Conservation (phyloP, 2,888 invertebrate species). For the Phaedon cochleariae region DNA sequence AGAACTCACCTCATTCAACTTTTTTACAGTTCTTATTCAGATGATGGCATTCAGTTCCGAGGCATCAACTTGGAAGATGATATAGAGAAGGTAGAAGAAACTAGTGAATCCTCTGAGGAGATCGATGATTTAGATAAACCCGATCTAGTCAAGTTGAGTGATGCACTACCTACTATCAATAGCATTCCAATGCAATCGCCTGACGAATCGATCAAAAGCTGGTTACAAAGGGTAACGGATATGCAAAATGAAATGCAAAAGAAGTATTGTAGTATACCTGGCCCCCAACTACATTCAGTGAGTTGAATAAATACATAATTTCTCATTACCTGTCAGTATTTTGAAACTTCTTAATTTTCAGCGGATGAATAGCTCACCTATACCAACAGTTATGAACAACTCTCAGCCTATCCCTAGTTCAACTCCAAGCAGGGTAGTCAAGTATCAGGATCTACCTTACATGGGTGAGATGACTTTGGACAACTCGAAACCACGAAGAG, state of each 20-base stretch:
- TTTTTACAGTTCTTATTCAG: constrained; percentile 9
- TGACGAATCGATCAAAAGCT: constrained; percentile 75
- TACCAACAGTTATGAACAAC: constrained; percentile 8
- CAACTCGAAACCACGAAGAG: constrained; percentile 85
- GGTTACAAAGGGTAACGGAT: constrained; percentile 79
- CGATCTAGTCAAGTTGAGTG: constrained; percentile 24
- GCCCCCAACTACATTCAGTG: not conserved
- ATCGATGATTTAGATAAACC: constrained; percentile 39
- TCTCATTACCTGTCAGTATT: too few species aligned
- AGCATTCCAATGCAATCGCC: constrained; percentile 61
- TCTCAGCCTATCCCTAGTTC: constrained; percentile 16
- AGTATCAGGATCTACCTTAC: constrained; percentile 86
- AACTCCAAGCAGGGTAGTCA: constrained; percentile 65
- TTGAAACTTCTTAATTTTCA: constrained; percentile 18
- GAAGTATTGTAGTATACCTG: constrained; percentile 47
- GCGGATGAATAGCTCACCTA: constrained; percentile 18
- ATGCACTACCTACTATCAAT: constrained; percentile 37
- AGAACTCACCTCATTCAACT: not conserved
- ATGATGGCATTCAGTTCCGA: constrained; percentile 38
- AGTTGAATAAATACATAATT: not conserved
- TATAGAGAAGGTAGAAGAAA: constrained; percentile 58
- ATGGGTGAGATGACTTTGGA: constrained; percentile 93
- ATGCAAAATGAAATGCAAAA: constrained; percentile 69
- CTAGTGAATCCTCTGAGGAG: constrained; percentile 53
- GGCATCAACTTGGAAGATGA: constrained; percentile 57